Percentiles rank a stretch among this genome's conserved stretches.
These are phyloP conservation scores for Tonatia bakeri DNA, from an alignment of 2,113 vertebrate species.

Conservation along the genomic window DNA sequence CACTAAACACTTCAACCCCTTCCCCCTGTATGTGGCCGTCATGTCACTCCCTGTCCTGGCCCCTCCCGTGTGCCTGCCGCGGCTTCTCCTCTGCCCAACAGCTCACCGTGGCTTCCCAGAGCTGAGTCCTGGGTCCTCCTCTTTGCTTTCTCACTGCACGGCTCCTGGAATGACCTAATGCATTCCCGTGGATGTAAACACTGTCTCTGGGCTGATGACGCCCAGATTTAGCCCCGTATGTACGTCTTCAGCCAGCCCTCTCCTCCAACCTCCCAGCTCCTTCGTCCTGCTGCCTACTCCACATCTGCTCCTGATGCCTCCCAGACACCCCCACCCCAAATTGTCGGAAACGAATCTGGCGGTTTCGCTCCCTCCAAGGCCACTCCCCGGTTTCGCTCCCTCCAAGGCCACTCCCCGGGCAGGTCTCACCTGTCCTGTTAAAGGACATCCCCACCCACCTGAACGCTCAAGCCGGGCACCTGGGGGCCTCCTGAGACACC, in stretches of 20 bases:
- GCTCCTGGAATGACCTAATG: not conserved
- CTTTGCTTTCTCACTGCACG: not conserved
- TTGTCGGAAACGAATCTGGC: not conserved
- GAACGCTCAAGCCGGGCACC: not conserved
- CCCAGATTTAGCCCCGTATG: not conserved
- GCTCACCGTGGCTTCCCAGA: not conserved
- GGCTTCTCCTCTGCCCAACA: not conserved
- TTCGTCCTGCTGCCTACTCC: not conserved
- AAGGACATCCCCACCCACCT: not conserved
- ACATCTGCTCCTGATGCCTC: not conserved
- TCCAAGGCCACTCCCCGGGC: not conserved
- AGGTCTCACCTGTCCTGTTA: not conserved
- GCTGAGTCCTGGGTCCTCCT: not conserved
- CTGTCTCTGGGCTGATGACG: not conserved
- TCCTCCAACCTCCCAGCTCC: not conserved
- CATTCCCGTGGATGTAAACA: conserved; percentile 1
- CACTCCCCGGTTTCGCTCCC: not conserved
- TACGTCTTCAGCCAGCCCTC: not conserved
- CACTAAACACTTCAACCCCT: not conserved
- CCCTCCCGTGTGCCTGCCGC: not conserved
- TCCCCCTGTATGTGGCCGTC: not conserved
- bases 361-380: not conserved
- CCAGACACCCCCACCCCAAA: not conserved
- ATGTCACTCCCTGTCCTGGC: not conserved
- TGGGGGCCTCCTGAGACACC: not conserved